Conservation (phyloP, 1,140 invertebrate genomes). For the Nephotettix cincticeps region DNA sequence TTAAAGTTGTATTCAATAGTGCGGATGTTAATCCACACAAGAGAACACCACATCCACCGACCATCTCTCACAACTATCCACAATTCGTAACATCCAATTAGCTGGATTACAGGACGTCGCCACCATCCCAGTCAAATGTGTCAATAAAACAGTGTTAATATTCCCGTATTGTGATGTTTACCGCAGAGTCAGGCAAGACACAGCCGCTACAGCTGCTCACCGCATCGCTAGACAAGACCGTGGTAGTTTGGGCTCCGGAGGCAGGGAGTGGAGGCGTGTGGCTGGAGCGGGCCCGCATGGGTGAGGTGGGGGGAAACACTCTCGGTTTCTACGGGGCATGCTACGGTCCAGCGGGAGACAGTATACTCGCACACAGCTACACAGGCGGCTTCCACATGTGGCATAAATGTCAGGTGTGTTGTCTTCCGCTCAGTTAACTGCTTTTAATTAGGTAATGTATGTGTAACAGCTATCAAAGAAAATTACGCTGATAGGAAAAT, state of each 20-base stretch:
- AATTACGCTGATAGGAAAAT: no score
- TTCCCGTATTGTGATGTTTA: not conserved
- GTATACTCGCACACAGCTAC: constrained; percentile 83
- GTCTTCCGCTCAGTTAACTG: no score
- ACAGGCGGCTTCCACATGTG: constrained; percentile 95
- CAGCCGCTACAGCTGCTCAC: constrained; percentile 58
- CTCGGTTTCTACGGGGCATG: constrained; percentile 89
- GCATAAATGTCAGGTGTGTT: constrained; percentile 59
- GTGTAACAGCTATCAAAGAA: no score
- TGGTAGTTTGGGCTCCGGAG: constrained; percentile 86
- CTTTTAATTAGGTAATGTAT: no score
- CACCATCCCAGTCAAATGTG: no score
- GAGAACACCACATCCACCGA: no score
- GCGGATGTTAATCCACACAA: no score
- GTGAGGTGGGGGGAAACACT: constrained; percentile 90
- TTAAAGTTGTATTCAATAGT: no score
- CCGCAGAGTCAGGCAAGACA: not conserved
- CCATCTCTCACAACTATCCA: no score
- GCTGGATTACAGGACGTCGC: no score
- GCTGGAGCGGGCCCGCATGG: constrained; percentile 78
- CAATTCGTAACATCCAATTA: no score
- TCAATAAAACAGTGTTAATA: no score
- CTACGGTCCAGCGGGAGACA: constrained; percentile 67
- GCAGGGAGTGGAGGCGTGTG: constrained; percentile 60
- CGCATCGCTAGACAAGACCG: constrained; percentile 90